Percentiles rank a stretch among this genome's conserved stretches.
phyloP scores from a whole-genome alignment of 2,888 invertebrate genomes.

The Agrochola litura region DNA sequence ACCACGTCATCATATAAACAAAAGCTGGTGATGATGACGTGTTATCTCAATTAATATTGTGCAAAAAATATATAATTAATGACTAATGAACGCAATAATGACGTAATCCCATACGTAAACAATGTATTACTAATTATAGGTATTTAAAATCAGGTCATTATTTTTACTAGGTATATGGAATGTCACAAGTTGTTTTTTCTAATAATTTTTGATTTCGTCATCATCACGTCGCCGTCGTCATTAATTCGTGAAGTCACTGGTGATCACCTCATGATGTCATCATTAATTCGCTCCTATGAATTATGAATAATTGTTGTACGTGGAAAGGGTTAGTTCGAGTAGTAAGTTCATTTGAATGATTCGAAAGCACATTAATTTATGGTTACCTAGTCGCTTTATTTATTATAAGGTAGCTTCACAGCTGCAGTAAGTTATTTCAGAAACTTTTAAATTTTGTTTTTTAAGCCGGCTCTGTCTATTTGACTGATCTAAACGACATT shows the following conservation, averaged over 20 bases:
- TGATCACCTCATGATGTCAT: slow-evolving; percentile 5
- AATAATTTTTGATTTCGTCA: background rate
- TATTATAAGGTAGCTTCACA: no score
- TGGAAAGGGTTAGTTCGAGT: background rate
- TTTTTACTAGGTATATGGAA: background rate
- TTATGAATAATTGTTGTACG: background rate
- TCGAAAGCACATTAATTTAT: background rate
- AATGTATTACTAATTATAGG: slow-evolving; percentile 2
- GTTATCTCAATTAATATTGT: slow-evolving; percentile 18
- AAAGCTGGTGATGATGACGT: background rate
- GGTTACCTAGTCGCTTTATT: no score
- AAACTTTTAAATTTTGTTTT: no score
- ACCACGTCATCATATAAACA: background rate
- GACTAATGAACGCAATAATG: background rate
- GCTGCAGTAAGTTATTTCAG: no score
- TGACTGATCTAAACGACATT: background rate
- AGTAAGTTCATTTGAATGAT: background rate
- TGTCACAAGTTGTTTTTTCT: slow-evolving; percentile 11
- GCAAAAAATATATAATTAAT: slow-evolving; percentile 16
- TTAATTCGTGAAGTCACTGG: background rate
- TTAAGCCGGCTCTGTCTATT: background rate
- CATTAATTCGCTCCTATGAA: slow-evolving; percentile 7
- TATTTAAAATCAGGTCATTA: slow-evolving; percentile 3
- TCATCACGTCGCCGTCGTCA: slow-evolving; percentile 1
- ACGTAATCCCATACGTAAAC: slow-evolving; percentile 21